Conservation (phyloP, 1,140 invertebrate genomes). For the Lucilia cuprina region DNA sequence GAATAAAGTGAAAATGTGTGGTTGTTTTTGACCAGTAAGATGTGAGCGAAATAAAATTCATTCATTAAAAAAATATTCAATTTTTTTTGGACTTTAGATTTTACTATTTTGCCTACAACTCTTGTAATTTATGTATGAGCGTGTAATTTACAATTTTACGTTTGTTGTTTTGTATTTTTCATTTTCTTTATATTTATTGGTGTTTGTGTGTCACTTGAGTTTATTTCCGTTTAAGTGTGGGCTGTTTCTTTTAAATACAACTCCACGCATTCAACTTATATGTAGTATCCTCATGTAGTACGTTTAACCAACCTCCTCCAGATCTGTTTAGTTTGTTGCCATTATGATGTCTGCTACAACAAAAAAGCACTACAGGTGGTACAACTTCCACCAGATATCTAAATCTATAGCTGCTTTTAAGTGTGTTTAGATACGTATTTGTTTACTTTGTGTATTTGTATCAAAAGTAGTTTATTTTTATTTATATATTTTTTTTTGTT, state of each 20-base stretch:
- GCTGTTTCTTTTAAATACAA: background rate
- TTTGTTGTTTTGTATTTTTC: background rate
- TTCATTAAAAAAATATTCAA: no score
- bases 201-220: background rate
- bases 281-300: background rate
- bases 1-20: no score
- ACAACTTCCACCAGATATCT: background rate
- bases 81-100: no score
- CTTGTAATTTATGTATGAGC: no score
- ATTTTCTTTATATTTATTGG: background rate
- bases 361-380: background rate
- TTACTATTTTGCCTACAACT: no score
- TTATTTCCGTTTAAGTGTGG: conserved; percentile 28
- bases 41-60: no score
- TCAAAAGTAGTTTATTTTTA: background rate
- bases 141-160: background rate
- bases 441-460: background rate
- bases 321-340: background rate
- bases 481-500: no score
- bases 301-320: background rate
- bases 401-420: background rate
- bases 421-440: background rate
- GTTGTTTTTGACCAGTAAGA: no score
- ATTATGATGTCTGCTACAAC: background rate
- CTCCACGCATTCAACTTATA: background rate